phyloP scores from a whole-genome alignment of 2,888 invertebrate genomes.

The Drosophila kuntzei region DNA sequence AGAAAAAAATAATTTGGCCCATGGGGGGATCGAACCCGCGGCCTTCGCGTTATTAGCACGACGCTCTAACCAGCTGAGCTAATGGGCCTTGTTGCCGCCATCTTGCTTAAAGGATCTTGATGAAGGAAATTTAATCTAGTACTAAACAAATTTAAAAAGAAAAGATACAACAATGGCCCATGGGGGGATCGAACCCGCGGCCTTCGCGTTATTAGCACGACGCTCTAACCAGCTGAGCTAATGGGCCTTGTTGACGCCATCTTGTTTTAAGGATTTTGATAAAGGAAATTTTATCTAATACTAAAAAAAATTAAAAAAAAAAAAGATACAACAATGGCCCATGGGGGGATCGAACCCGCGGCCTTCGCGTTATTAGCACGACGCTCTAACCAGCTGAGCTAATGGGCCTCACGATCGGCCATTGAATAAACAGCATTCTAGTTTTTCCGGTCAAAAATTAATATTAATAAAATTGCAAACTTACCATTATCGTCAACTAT shows the following conservation, averaged over 20 bases:
- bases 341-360: constrained; percentile 86
- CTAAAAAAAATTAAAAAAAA: background rate
- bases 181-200: constrained; percentile 86
- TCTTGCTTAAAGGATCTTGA: background rate
- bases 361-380: constrained; percentile 86
- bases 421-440: background rate
- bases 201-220: constrained; percentile 86
- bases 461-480: constrained; percentile 13
- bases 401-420: constrained; percentile 76
- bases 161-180: constrained; percentile 74
- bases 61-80: constrained; percentile 86
- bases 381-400: constrained; percentile 86
- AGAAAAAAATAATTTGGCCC: constrained; percentile 14
- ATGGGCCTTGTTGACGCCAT: constrained; percentile 77
- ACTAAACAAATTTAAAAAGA: background rate
- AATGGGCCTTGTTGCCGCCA: constrained; percentile 80
- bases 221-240: constrained; percentile 86
- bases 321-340: constrained; percentile 69
- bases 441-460: background rate
- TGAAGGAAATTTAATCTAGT: background rate
- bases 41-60: constrained; percentile 86
- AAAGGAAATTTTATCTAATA: background rate
- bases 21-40: constrained; percentile 75
- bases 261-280: constrained; percentile 6
- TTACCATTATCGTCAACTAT: constrained; percentile 11